Evolutionary conservation across 2,797 vertebrate species (phyloP).

Genomic region (Cyprinella venusta): DNA sequence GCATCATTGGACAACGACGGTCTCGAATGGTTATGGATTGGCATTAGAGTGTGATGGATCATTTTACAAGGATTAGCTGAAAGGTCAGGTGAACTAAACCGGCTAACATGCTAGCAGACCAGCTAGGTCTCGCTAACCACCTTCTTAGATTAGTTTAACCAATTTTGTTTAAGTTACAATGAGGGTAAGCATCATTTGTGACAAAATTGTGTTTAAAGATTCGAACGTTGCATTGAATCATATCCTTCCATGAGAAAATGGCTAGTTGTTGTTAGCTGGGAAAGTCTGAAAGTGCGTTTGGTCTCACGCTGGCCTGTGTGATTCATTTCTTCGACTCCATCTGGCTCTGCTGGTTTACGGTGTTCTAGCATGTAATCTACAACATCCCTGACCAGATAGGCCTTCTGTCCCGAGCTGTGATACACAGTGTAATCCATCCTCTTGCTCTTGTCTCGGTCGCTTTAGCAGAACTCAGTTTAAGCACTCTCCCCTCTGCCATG

Average conservation of each 20-base stretch:
- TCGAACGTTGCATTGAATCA: background rate
- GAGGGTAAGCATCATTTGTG: background rate
- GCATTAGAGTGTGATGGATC: background rate
- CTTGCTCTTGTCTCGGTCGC: slow-evolving; percentile 51
- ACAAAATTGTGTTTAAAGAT: background rate
- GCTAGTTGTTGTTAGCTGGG: slow-evolving; percentile 8
- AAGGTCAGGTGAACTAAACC: background rate
- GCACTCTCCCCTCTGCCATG: slow-evolving; percentile 39
- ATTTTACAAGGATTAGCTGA: background rate
- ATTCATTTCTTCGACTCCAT: slow-evolving; percentile 38
- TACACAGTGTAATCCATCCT: slow-evolving; percentile 59
- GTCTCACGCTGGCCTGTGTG: background rate
- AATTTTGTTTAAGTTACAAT: background rate
- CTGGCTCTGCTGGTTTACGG: slow-evolving; percentile 40
- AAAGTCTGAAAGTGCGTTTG: background rate
- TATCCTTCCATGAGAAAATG: background rate
- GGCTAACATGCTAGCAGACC: background rate
- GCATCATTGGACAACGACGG: background rate
- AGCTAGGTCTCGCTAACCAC: background rate
- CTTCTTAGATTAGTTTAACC: background rate
- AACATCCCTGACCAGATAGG: slow-evolving; percentile 50
- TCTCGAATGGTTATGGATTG: background rate
- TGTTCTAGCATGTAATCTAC: slow-evolving; percentile 56
- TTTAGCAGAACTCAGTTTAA: slow-evolving; percentile 55
- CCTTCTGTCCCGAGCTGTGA: slow-evolving; percentile 44